phyloP scores from a whole-genome alignment of 2,113 vertebrate genomes.

The Crypturellus undulatus region DNA sequence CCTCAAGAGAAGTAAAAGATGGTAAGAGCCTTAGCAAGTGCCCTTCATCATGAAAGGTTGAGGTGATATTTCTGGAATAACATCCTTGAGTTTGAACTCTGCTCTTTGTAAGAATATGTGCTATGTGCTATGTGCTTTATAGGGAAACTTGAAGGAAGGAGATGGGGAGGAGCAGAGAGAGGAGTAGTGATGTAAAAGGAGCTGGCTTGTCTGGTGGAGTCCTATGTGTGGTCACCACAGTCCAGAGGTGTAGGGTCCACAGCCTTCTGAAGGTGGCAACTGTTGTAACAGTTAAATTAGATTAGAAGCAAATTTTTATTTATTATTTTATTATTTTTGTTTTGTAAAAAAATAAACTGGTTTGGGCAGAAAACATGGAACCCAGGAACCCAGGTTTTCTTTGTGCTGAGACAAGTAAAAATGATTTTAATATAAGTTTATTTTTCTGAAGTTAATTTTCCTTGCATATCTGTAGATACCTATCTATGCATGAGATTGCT shows the following conservation, averaged over 20 bases:
- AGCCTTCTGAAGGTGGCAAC: not conserved
- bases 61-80: not conserved
- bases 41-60: not conserved
- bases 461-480: not conserved
- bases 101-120: too few species aligned
- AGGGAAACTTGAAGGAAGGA: too few species aligned
- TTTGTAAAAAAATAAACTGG: not conserved
- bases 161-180: not conserved
- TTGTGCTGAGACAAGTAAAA: not conserved
- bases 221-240: not conserved
- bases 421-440: not conserved
- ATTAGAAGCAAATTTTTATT: not conserved
- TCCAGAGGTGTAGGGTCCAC: too few species aligned
- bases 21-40: not conserved
- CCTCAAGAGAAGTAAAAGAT: not conserved
- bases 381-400: not conserved
- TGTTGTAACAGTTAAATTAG: not conserved
- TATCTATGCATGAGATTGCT: not conserved
- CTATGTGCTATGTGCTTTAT: too few species aligned
- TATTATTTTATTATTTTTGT: not conserved
- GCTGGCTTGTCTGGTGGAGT: not conserved
- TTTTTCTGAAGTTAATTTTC: not conserved
- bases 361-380: rapidly evolving
- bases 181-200: not conserved
- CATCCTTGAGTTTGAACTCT: not conserved